Evolutionary conservation across 2,113 vertebrate species (phyloP).

Genomic region (Periophthalmodon schlosseri): DNA sequence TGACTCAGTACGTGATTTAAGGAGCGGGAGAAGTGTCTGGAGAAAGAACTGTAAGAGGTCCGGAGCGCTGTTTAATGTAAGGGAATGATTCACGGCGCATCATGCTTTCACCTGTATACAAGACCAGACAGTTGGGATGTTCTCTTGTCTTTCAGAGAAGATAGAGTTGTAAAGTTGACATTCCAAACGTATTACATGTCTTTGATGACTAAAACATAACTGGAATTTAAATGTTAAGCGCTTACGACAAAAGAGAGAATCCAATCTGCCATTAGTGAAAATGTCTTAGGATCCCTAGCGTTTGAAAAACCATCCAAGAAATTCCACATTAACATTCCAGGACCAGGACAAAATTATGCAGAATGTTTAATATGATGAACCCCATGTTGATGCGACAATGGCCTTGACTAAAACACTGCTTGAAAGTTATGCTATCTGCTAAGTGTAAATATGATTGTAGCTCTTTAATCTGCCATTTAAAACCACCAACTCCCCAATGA

Average conservation of each 20-base stretch:
- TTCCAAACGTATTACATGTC: slow-evolving; percentile 6
- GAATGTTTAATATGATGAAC: too few relatives aligned
- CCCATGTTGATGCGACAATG: background rate
- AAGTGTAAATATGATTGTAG: too few relatives aligned
- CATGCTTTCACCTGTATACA: slow-evolving; percentile 49
- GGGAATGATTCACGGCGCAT: slow-evolving; percentile 51
- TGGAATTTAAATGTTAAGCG: slow-evolving; percentile 16
- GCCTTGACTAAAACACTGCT: too few relatives aligned
- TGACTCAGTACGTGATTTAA: slow-evolving; percentile 24
- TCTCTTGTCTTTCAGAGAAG: slow-evolving; percentile 26
- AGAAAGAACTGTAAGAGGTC: slow-evolving; percentile 6
- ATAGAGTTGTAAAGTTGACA: background rate
- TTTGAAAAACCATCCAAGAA: too few relatives aligned
- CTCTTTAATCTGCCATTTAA: too few relatives aligned
- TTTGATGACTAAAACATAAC: slow-evolving; percentile 16
- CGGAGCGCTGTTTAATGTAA: slow-evolving; percentile 1
- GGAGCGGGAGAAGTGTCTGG: slow-evolving; percentile 33
- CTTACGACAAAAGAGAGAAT: slow-evolving; percentile 28
- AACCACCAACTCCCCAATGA: too few relatives aligned
- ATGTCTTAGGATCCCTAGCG: background rate
- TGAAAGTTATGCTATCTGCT: too few relatives aligned
- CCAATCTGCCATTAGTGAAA: slow-evolving; percentile 9
- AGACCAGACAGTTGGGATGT: slow-evolving; percentile 28
- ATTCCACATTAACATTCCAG: too few relatives aligned
- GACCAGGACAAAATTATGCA: too few relatives aligned